A percentile compares a stretch with the other conserved stretches of the same genome.
phyloP scores from a whole-genome alignment of 2,888 invertebrate species.

The Chrysolina haemoptera region DNA sequence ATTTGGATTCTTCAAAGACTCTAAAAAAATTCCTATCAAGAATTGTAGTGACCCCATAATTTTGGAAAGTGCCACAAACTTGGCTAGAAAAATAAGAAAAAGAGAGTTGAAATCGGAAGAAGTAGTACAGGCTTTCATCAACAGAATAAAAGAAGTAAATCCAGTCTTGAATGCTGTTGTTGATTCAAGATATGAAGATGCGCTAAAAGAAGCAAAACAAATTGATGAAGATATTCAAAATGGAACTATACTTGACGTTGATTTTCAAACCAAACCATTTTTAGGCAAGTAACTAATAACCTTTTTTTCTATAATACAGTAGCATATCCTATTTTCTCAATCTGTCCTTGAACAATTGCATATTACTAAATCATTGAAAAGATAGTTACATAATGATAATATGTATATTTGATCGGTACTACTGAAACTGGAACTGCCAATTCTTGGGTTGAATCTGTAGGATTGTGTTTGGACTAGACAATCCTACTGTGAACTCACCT shows the following conservation, averaged over 20 bases:
- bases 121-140: conserved; percentile 82
- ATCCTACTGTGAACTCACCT: too few relatives aligned
- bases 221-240: conserved; percentile 80
- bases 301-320: too few relatives aligned
- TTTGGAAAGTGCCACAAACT: conserved; percentile 77
- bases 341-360: too few relatives aligned
- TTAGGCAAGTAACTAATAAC: conserved; percentile 74
- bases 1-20: conserved; percentile 67
- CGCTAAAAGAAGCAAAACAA: conserved; percentile 82
- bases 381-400: too few relatives aligned
- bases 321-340: too few relatives aligned
- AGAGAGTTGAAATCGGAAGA: conserved; percentile 77
- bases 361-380: too few relatives aligned
- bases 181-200: conserved; percentile 84
- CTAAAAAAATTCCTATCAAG: conserved; percentile 63
- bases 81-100: conserved; percentile 79
- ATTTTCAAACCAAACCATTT: conserved; percentile 82
- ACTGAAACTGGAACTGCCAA: too few relatives aligned
- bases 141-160: conserved; percentile 83
- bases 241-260: conserved; percentile 74
- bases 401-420: background rate
- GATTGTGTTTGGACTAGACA: too few relatives aligned
- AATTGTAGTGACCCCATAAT: conserved; percentile 69
- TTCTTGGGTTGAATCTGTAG: too few relatives aligned
- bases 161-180: conserved; percentile 86